Conservation (phyloP, 2,888 invertebrate genomes). For the Lasiommata megera region DNA sequence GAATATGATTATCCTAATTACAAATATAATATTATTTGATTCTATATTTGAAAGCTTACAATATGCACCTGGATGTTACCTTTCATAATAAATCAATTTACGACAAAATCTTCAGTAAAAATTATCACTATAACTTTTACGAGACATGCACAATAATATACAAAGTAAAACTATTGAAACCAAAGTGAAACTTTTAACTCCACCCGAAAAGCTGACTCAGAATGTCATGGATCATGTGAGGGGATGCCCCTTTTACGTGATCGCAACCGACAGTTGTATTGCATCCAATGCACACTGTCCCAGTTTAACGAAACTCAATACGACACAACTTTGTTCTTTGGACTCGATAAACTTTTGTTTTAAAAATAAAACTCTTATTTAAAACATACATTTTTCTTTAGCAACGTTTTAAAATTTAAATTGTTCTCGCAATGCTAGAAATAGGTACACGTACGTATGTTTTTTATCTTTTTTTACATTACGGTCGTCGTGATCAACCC, state of each 20-base stretch:
- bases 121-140: too few relatives aligned
- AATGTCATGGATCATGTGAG: neutral
- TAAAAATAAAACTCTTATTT: neutral
- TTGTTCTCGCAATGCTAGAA: neutral
- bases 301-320: slow-evolving; percentile 4
- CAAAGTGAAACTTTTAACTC: neutral
- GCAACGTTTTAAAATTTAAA: too few relatives aligned
- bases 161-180: neutral
- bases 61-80: too few relatives aligned
- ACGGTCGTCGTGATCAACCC: too few relatives aligned
- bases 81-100: too few relatives aligned
- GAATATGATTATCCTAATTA: too few relatives aligned
- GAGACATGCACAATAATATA: neutral
- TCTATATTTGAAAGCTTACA: too few relatives aligned
- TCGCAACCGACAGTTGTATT: neutral
- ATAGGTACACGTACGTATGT: too few relatives aligned
- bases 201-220: neutral
- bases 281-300: slow-evolving; percentile 4
- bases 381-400: neutral
- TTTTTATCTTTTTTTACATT: too few relatives aligned
- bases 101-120: too few relatives aligned
- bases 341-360: slow-evolving; percentile 6
- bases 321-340: slow-evolving; percentile 10
- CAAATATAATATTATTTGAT: too few relatives aligned
- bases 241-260: neutral